Conservation (phyloP, 1,140 invertebrate species). For the Riptortus pedestris region DNA sequence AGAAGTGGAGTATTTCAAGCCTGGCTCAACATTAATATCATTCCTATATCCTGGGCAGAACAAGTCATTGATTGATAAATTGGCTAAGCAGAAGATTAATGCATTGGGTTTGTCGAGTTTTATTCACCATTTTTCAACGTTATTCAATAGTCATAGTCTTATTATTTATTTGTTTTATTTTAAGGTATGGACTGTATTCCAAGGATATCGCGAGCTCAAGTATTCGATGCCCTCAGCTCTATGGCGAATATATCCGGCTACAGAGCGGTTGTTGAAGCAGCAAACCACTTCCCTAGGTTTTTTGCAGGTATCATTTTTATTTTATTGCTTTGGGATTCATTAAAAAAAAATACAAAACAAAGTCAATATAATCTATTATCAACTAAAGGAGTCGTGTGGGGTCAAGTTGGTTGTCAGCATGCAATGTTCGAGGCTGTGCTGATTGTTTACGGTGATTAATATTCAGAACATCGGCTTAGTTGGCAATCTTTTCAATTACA, state of each 20-base stretch:
- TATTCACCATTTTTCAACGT: conserved; percentile 32
- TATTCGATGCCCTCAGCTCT: conserved; percentile 81
- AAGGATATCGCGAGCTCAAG: conserved; percentile 71
- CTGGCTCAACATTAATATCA: conserved; percentile 63
- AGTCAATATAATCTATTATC: no score
- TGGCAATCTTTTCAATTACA: no score
- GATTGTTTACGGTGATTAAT: no score
- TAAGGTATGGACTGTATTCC: conserved; percentile 74
- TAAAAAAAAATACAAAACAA: not conserved
- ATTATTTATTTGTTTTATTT: not conserved
- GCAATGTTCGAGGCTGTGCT: no score
- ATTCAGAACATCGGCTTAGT: no score
- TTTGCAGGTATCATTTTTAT: conserved; percentile 60
- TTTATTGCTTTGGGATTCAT: not conserved
- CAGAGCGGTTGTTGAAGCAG: conserved; percentile 78
- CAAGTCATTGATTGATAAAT: conserved; percentile 56
- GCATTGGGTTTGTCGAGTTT: conserved; percentile 55
- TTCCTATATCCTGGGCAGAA: conserved; percentile 82
- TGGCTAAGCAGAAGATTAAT: conserved; percentile 61
- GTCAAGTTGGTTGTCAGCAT: no score
- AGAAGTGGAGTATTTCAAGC: conserved; percentile 56
- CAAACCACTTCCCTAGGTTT: conserved; percentile 79
- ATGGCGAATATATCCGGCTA: conserved; percentile 91
- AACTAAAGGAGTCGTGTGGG: no score
- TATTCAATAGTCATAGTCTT: not conserved